These are phyloP conservation scores for Coenobita brevimanus DNA, from an alignment of 1,140 invertebrate species.

Conservation along the genomic window DNA sequence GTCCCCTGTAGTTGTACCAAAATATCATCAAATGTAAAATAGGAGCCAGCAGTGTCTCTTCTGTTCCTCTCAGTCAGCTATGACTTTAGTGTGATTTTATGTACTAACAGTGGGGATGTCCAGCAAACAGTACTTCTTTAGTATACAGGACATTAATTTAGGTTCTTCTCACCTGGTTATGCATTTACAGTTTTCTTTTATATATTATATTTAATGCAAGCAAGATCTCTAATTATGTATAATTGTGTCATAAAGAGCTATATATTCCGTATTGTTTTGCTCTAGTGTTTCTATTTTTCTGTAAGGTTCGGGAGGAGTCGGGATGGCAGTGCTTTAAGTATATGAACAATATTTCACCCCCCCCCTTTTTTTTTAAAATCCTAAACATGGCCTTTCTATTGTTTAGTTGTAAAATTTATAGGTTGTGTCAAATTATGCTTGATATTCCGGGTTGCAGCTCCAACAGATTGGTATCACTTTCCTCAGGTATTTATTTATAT, in stretches of 20 bases:
- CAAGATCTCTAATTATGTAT: conserved; percentile 12
- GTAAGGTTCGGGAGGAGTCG: conserved; percentile 24
- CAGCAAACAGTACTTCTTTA: background rate
- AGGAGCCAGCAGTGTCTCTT: background rate
- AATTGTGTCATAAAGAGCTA: conserved; percentile 3
- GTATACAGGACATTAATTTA: too few relatives aligned
- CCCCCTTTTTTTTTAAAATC: too few relatives aligned
- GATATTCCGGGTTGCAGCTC: conserved; percentile 53
- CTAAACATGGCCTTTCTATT: too few relatives aligned
- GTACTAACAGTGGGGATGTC: background rate
- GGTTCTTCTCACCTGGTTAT: background rate
- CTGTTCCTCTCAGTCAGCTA: background rate
- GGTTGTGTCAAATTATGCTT: conserved; percentile 57
- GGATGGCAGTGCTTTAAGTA: conserved; percentile 42
- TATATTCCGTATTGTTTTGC: conserved; percentile 4
- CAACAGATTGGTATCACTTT: conserved; percentile 40
- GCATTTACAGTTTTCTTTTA: conserved; percentile 44
- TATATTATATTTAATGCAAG: background rate
- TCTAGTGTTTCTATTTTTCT: background rate
- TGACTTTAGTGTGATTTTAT: background rate
- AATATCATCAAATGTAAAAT: background rate
- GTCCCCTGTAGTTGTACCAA: too few relatives aligned
- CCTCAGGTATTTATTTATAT: conserved; percentile 58
- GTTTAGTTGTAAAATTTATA: conserved; percentile 23
- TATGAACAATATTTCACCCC: too few relatives aligned